Conservation (phyloP, 2,888 invertebrate genomes). For the Spisula solida region DNA sequence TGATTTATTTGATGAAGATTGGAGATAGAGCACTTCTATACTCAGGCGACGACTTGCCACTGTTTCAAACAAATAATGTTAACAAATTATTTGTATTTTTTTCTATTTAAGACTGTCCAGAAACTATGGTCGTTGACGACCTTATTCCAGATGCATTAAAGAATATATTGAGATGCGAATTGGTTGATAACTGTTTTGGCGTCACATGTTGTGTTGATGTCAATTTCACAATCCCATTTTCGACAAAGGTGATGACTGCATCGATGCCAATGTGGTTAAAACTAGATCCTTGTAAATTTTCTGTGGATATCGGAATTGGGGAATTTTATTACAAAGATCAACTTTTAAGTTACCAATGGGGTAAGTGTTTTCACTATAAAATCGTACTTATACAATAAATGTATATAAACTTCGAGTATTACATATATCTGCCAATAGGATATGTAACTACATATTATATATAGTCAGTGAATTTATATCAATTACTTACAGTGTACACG, state of each 20-base stretch:
- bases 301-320: slow-evolving; percentile 38
- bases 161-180: slow-evolving; percentile 56
- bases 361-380: too few species aligned
- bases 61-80: too few species aligned
- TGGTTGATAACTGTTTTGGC: slow-evolving; percentile 70
- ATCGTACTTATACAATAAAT: too few species aligned
- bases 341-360: slow-evolving; percentile 53
- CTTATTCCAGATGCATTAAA: slow-evolving; percentile 50
- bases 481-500: too few species aligned
- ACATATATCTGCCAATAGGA: too few species aligned
- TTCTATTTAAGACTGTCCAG: slow-evolving; percentile 37
- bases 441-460: too few species aligned
- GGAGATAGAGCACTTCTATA: too few species aligned
- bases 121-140: slow-evolving; percentile 13
- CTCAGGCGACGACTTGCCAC: too few species aligned
- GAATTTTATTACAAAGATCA: slow-evolving; percentile 25
- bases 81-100: not conserved
- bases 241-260: slow-evolving; percentile 27
- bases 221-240: slow-evolving; percentile 59
- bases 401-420: too few species aligned
- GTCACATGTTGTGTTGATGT: slow-evolving; percentile 65
- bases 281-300: slow-evolving; percentile 42
- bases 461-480: too few species aligned
- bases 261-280: slow-evolving; percentile 46
- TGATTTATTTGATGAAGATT: too few species aligned